Conservation (phyloP, 2,113 vertebrate genomes). For the Rhea americana region DNA sequence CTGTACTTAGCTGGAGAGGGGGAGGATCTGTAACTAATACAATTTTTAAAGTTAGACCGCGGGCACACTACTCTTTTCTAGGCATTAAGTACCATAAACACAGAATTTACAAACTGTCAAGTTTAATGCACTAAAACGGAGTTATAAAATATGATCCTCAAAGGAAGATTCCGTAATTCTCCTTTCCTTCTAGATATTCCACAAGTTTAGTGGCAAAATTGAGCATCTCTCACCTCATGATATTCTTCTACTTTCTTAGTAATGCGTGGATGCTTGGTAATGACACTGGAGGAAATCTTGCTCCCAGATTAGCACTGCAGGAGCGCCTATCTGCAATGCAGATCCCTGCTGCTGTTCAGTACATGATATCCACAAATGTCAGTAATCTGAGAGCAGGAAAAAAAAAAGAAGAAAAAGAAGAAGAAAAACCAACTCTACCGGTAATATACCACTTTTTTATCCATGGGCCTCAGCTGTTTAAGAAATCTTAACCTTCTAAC, state of each 20-base stretch:
- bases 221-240: neutral
- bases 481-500: neutral
- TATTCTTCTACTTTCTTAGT: slow-evolving; percentile 33
- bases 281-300: slow-evolving; percentile 49
- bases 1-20: neutral
- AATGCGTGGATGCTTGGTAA: slow-evolving; percentile 43
- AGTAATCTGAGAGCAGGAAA: neutral
- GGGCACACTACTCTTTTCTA: neutral
- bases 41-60: slow-evolving; percentile 32
- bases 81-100: slow-evolving; percentile 55
- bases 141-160: slow-evolving; percentile 35
- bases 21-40: slow-evolving; percentile 26
- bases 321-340: slow-evolving; percentile 62
- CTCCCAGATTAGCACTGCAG: slow-evolving; percentile 59
- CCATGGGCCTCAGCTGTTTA: neutral
- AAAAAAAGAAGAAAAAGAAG: too few relatives aligned
- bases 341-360: slow-evolving; percentile 48
- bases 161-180: neutral
- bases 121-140: slow-evolving; percentile 25
- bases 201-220: neutral
- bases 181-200: slow-evolving; percentile 24
- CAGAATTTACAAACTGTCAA: slow-evolving; percentile 42
- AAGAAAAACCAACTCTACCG: neutral
- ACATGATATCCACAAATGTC: slow-evolving; percentile 19
- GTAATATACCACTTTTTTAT: neutral